Evolutionary conservation across 2,888 invertebrate genomes (phyloP).

Genomic region (Agrochola circellaris): DNA sequence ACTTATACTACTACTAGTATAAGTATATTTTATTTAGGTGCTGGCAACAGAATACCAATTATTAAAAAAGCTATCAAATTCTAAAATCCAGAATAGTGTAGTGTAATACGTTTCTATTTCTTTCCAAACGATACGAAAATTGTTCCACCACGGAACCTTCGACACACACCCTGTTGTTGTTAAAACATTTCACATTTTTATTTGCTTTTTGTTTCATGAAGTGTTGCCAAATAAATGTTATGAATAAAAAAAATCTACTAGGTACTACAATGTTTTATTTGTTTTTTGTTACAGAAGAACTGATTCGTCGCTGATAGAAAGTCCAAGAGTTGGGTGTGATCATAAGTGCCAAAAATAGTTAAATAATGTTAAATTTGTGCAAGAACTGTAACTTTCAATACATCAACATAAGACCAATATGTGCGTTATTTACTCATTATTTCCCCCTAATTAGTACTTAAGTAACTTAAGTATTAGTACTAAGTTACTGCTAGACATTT

Average conservation of each 20-base stretch:
- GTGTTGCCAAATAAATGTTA: neutral
- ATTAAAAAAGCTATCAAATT: no score
- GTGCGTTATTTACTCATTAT: conserved; percentile 19
- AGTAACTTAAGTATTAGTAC: no score
- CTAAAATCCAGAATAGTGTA: neutral
- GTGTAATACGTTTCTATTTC: neutral
- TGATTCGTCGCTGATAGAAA: conserved; percentile 46
- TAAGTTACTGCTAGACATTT: neutral
- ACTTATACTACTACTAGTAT: no score
- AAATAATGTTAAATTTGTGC: conserved; percentile 52
- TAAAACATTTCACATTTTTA: neutral
- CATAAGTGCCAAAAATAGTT: conserved; percentile 68
- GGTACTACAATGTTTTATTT: neutral
- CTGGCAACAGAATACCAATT: no score
- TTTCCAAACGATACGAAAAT: neutral
- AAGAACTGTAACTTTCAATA: conserved; percentile 60
- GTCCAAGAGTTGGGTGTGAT: conserved; percentile 46
- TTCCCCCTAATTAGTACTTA: no score
- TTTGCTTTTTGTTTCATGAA: neutral
- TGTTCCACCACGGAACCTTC: neutral
- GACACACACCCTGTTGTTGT: neutral
- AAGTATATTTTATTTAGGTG: neutral
- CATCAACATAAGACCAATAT: conserved; percentile 38
- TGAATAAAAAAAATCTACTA: no score
- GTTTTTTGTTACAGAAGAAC: conserved; percentile 64